A percentile compares a stretch with the other conserved stretches of the same genome.
Conservation (phyloP, 2,797 vertebrate genomes). For the Aselliscus stoliczkanus region DNA sequence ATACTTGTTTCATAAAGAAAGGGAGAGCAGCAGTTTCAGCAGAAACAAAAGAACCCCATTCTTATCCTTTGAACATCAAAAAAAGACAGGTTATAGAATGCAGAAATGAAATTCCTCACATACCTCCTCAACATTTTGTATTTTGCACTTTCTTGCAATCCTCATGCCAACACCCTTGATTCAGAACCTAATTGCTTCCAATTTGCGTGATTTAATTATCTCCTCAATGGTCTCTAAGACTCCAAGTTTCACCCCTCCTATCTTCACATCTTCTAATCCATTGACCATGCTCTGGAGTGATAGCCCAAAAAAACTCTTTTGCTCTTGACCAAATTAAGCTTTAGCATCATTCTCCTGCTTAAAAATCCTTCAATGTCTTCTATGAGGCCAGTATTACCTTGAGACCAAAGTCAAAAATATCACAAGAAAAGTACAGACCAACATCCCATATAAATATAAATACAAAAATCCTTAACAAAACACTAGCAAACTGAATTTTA, state of each 20-base stretch:
- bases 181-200: background rate
- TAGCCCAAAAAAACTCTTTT: background rate
- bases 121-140: background rate
- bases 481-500: background rate
- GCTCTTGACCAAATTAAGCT: background rate
- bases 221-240: background rate
- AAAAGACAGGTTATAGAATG: background rate
- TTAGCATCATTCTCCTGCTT: background rate
- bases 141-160: background rate
- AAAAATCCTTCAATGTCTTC: background rate
- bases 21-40: background rate
- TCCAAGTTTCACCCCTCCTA: background rate
- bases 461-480: background rate
- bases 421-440: background rate
- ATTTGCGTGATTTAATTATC: background rate
- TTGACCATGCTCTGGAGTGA: background rate
- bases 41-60: constrained; percentile 17
- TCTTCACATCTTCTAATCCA: background rate
- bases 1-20: background rate
- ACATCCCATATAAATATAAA: background rate
- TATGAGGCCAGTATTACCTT: background rate
- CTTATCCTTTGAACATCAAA: background rate
- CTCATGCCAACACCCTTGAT: background rate
- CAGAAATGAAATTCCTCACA: background rate
- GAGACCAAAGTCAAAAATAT: background rate